Percentiles rank a stretch among this genome's conserved stretches.
These are phyloP conservation scores for Cheilosia vernalis DNA, from an alignment of 2,888 invertebrate species.

Conservation along the genomic window DNA sequence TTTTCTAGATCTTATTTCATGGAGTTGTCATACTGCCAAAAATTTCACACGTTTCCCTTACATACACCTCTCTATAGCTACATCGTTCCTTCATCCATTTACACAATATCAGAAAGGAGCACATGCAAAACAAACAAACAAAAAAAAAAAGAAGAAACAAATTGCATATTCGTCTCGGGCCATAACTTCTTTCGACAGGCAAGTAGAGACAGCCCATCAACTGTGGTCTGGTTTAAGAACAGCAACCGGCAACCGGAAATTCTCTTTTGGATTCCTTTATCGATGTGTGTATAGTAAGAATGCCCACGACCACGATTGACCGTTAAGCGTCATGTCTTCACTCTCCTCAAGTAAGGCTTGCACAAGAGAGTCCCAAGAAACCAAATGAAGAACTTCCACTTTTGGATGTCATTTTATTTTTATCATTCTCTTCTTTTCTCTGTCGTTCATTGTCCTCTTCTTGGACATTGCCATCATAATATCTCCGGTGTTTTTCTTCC, in stretches of 20 bases:
- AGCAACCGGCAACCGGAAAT: conserved; percentile 49
- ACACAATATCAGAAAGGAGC: no score
- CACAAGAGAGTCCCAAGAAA: conserved; percentile 12
- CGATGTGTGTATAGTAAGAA: background rate
- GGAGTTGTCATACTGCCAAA: no score
- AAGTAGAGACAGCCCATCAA: conserved; percentile 16
- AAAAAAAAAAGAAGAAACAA: background rate
- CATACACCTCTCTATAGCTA: no score
- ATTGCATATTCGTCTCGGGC: conserved; percentile 36
- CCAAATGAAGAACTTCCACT: conserved; percentile 44
- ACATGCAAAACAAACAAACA: no score
- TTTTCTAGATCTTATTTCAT: no score
- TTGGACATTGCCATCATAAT: background rate
- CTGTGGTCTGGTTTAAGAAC: conserved; percentile 24
- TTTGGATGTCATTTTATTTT: conserved; percentile 6
- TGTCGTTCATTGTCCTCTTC: background rate
- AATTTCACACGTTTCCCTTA: no score
- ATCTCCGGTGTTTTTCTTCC: background rate
- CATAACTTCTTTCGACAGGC: conserved; percentile 48
- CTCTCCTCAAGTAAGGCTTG: background rate
- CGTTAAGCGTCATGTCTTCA: conserved; percentile 34
- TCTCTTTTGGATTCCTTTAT: conserved; percentile 25
- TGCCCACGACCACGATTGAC: conserved; percentile 10
- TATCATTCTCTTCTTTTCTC: conserved; percentile 4
- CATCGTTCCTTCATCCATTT: no score